phyloP scores from a whole-genome alignment of 1,140 invertebrate species.

The Brevipalpus yothersi region DNA sequence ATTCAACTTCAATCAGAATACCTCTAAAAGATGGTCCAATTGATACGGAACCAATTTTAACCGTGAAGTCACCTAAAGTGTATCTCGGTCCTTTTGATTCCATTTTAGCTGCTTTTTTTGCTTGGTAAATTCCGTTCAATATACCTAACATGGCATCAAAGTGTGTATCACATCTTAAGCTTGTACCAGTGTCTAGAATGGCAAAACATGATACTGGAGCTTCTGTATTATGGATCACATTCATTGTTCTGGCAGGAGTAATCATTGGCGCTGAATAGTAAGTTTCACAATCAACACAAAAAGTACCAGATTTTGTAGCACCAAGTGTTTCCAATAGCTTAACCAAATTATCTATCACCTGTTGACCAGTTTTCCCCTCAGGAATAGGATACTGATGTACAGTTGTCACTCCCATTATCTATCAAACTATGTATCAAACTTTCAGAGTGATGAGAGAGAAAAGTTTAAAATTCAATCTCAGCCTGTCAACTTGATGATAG shows the following conservation, averaged over 20 bases:
- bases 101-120: constrained; percentile 45
- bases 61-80: constrained; percentile 74
- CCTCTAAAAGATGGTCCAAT: constrained; percentile 84
- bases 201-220: constrained; percentile 81
- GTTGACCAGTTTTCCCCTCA: constrained; percentile 16
- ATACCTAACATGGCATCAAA: constrained; percentile 82
- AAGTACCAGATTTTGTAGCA: constrained; percentile 59
- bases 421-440: background rate
- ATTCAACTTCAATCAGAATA: constrained; percentile 71
- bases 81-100: constrained; percentile 79
- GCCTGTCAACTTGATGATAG: no score
- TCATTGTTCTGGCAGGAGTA: constrained; percentile 42
- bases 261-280: constrained; percentile 41
- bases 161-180: constrained; percentile 61
- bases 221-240: constrained; percentile 81
- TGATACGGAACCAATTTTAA: constrained; percentile 74
- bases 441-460: background rate
- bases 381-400: constrained; percentile 14
- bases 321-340: constrained; percentile 61
- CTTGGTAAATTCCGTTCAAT: constrained; percentile 63
- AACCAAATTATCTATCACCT: constrained; percentile 40
- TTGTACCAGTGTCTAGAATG: constrained; percentile 43
- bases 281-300: constrained; percentile 81
- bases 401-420: constrained; percentile 9
- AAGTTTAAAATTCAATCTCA: no score